A percentile compares a stretch with the other conserved stretches of the same genome.
These are phyloP conservation scores for Gavia stellata DNA, from an alignment of 2,113 vertebrate species.

Conservation along the genomic window DNA sequence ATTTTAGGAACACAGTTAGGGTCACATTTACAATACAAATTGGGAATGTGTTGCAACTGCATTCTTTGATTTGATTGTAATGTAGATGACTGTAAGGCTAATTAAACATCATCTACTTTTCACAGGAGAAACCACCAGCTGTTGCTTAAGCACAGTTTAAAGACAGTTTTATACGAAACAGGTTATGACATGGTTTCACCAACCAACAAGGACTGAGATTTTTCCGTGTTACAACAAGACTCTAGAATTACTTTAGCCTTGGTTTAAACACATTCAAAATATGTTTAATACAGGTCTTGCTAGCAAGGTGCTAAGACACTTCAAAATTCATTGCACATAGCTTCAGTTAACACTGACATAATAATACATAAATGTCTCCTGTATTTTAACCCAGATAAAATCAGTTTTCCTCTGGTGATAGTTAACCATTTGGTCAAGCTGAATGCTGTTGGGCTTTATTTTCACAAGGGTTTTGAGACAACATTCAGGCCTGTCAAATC, in stretches of 20 bases:
- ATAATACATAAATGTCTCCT: neutral
- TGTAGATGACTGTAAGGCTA: slow-evolving; percentile 55
- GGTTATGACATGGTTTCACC: slow-evolving; percentile 52
- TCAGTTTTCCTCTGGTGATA: neutral
- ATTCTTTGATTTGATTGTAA: slow-evolving; percentile 66
- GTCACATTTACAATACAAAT: slow-evolving; percentile 57
- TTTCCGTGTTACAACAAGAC: slow-evolving; percentile 29
- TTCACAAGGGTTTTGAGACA: neutral
- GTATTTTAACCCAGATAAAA: neutral
- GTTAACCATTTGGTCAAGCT: neutral
- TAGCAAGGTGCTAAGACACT: neutral
- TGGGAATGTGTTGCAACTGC: slow-evolving; percentile 44
- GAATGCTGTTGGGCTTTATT: neutral
- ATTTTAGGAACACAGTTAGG: slow-evolving; percentile 52
- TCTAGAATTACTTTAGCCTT: neutral
- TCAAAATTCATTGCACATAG: neutral
- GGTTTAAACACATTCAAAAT: neutral
- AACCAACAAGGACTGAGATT: neutral
- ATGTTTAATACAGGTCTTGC: neutral
- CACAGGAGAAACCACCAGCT: slow-evolving; percentile 49
- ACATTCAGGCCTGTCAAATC: neutral
- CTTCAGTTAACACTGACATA: neutral
- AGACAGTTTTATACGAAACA: slow-evolving; percentile 49
- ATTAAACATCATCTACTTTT: slow-evolving; percentile 51
- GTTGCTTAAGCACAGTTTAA: slow-evolving; percentile 57